A percentile compares a stretch with the other conserved stretches of the same genome.
Conservation (phyloP, 2,113 vertebrate species). For the Gnathonemus longibarbis region DNA sequence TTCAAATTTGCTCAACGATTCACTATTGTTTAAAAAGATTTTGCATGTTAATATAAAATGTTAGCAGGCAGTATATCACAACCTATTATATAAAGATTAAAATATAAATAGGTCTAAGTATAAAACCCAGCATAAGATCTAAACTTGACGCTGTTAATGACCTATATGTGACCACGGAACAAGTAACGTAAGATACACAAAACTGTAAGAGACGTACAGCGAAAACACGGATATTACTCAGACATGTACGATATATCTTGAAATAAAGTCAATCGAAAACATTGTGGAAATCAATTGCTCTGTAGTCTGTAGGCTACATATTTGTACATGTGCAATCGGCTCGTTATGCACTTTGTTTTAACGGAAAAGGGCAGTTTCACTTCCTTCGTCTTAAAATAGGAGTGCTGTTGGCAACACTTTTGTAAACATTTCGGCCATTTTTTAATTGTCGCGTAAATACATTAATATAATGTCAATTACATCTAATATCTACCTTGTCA, state of each 20-base stretch:
- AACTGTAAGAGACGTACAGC: not conserved
- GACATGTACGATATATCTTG: not conserved
- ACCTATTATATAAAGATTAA: not conserved
- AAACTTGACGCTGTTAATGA: not conserved
- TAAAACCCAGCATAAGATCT: not conserved
- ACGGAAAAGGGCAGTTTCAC: slow-evolving; percentile 27
- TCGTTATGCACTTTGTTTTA: not conserved
- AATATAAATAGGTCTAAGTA: not conserved
- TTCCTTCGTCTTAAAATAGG: slow-evolving; percentile 33
- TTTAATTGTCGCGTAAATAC: not conserved
- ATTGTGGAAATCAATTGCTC: not conserved
- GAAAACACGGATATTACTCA: not conserved
- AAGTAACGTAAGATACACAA: not conserved
- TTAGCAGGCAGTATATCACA: not conserved
- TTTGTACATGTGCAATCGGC: not conserved
- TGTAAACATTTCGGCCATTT: not conserved
- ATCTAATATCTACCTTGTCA: not conserved
- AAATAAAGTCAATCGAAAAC: not conserved
- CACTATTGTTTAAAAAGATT: not conserved
- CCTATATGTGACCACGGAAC: not conserved
- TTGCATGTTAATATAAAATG: not conserved
- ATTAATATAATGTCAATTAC: not conserved
- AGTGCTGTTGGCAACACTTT: not conserved
- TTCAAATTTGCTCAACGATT: not conserved
- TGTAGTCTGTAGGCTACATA: not conserved